Evolutionary conservation across 2,113 vertebrate genomes (phyloP).

Genomic region (Petrocephalus microphthalmus): DNA sequence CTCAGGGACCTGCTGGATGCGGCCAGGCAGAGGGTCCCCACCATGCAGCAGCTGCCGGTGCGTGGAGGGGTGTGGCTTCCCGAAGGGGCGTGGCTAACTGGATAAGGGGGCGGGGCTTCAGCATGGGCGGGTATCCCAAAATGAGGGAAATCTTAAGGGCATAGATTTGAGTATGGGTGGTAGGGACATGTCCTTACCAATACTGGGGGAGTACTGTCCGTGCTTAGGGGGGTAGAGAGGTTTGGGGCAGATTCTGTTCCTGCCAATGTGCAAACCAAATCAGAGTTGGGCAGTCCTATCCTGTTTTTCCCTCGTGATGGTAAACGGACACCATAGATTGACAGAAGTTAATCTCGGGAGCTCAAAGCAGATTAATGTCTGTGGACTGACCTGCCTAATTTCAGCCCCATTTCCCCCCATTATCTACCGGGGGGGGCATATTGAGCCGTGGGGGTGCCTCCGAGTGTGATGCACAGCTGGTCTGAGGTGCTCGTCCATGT

Average conservation of each 20-base stretch:
- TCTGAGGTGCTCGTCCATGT: slow-evolving; percentile 12
- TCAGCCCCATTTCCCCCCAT: neutral
- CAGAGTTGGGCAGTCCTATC: neutral
- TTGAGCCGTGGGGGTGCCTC: neutral
- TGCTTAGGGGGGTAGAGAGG: neutral
- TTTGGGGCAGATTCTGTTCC: neutral
- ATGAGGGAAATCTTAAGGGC: neutral
- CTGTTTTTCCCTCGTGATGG: neutral
- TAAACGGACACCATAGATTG: neutral
- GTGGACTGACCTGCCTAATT: neutral
- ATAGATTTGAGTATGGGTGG: neutral
- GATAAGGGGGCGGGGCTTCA: neutral
- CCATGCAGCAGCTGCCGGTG: slow-evolving; percentile 63
- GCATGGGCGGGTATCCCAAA: neutral
- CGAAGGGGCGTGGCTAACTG: neutral
- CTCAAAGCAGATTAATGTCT: neutral
- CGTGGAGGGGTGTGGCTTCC: neutral
- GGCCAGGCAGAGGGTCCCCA: slow-evolving; percentile 48
- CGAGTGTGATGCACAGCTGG: neutral
- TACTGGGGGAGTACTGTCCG: neutral
- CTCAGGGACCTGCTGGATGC: slow-evolving; percentile 59
- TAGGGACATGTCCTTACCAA: neutral
- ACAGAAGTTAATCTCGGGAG: neutral
- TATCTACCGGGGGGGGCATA: neutral
- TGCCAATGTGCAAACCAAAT: neutral